Percentiles rank a stretch among this genome's conserved stretches.
phyloP scores from a whole-genome alignment of 2,797 vertebrate species.

The Cichlasoma orientale region DNA sequence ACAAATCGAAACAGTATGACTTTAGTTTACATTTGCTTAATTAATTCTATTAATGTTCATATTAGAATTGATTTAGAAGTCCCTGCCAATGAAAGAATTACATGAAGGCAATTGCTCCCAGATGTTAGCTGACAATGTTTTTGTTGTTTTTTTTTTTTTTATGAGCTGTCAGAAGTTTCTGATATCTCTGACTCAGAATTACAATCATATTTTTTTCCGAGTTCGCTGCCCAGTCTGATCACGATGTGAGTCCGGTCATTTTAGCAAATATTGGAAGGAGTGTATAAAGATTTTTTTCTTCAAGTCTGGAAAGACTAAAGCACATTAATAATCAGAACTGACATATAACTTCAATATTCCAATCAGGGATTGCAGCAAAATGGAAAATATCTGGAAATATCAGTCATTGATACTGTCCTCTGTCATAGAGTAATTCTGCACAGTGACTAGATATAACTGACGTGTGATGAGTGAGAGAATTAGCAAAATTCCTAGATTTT shows the following conservation, averaged over 20 bases:
- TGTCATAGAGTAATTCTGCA: not conserved
- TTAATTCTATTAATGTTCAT: not conserved
- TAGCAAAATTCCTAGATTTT: not conserved
- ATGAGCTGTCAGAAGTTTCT: not conserved
- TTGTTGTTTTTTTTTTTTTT: not conserved
- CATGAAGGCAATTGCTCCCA: not conserved
- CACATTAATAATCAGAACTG: not conserved
- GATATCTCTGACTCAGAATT: not conserved
- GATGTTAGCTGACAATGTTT: not conserved
- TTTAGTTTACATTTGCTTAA: not conserved
- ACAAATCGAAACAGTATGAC: not conserved
- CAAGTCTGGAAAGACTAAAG: not conserved
- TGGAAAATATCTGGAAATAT: slow-evolving; percentile 5
- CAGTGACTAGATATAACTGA: not conserved
- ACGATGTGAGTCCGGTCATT: not conserved
- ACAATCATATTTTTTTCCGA: not conserved
- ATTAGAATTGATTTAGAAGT: not conserved
- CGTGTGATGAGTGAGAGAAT: not conserved
- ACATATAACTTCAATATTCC: not conserved
- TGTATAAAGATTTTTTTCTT: slow-evolving; percentile 1
- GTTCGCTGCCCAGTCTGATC: not conserved
- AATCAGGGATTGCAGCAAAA: not conserved
- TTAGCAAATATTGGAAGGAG: not conserved
- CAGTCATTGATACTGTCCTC: not conserved
- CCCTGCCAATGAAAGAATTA: not conserved